Percentiles rank a stretch among this genome's conserved stretches.
Conservation (phyloP, 2,797 vertebrate species). For the Manis pentadactyla region DNA sequence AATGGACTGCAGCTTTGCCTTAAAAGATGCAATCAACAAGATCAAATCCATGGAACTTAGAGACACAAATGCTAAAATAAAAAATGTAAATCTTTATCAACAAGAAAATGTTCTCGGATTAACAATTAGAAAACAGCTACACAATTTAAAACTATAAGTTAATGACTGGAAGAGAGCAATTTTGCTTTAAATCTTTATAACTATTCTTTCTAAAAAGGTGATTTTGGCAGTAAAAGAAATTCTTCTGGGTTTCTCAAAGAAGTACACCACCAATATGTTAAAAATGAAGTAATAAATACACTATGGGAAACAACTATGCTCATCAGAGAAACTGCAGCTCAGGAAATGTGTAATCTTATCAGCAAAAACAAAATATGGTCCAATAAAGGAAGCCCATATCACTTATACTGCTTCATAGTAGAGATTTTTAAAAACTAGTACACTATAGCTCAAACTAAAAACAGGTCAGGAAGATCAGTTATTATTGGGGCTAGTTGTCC, state of each 20-base stretch:
- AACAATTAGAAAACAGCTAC: not conserved
- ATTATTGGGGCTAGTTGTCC: not conserved
- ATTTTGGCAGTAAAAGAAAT: not conserved
- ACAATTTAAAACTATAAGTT: not conserved
- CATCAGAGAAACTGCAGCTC: conserved; percentile 26
- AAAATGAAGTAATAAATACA: conserved; percentile 45
- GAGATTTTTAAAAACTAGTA: not conserved
- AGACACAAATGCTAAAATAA: conserved; percentile 43
- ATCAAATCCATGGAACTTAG: conserved; percentile 12
- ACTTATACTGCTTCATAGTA: not conserved
- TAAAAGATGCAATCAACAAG: conserved; percentile 33
- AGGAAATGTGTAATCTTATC: not conserved
- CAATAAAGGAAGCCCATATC: not conserved
- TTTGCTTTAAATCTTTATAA: conserved; percentile 65
- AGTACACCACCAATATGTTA: conserved; percentile 8
- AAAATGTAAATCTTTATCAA: conserved; percentile 48
- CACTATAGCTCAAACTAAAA: not conserved
- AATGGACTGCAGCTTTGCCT: not conserved
- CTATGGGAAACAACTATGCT: not conserved
- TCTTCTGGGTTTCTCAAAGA: not conserved
- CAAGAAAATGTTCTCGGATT: conserved; percentile 20
- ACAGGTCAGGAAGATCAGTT: not conserved
- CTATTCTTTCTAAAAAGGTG: not conserved
- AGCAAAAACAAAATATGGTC: not conserved
- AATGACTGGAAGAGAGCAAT: conserved; percentile 51